Percentiles rank a stretch among this genome's conserved stretches.
Evolutionary conservation across 2,888 invertebrate genomes (phyloP).

Genomic region (Folsomia candida): DNA sequence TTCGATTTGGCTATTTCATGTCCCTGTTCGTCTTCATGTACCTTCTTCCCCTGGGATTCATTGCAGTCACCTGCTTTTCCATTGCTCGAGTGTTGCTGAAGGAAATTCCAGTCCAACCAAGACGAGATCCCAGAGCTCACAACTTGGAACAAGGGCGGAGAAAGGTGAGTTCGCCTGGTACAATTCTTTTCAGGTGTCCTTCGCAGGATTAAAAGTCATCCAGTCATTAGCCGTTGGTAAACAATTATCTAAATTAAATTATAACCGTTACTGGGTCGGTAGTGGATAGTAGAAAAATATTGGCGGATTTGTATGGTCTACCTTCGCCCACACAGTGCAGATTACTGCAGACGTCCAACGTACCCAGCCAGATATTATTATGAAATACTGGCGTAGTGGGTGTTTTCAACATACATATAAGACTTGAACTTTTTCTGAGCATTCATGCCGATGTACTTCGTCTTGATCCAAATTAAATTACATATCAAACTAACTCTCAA

Average conservation of each 20-base stretch:
- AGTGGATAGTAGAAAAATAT: no score
- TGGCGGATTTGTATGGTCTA: no score
- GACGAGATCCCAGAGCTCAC: conserved; percentile 47
- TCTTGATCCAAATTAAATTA: no score
- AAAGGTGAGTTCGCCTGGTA: conserved; percentile 49
- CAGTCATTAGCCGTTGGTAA: background rate
- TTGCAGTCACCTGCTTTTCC: conserved; percentile 52
- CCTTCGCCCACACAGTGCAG: no score
- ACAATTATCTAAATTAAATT: background rate
- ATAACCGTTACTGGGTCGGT: background rate
- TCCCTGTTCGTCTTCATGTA: conserved; percentile 55
- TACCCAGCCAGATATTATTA: no score
- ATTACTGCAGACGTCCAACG: no score
- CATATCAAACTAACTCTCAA: no score
- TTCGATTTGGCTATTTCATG: conserved; percentile 54
- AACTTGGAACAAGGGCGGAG: conserved; percentile 51
- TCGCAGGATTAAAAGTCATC: no score
- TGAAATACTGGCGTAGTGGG: no score
- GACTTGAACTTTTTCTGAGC: no score
- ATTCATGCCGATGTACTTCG: no score
- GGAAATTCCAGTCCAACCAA: conserved; percentile 50
- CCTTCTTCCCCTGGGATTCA: conserved; percentile 54
- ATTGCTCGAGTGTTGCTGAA: conserved; percentile 52
- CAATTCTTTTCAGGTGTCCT: background rate
- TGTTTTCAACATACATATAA: no score